phyloP scores from a whole-genome alignment of 2,797 vertebrate species.

The Mycteria americana region DNA sequence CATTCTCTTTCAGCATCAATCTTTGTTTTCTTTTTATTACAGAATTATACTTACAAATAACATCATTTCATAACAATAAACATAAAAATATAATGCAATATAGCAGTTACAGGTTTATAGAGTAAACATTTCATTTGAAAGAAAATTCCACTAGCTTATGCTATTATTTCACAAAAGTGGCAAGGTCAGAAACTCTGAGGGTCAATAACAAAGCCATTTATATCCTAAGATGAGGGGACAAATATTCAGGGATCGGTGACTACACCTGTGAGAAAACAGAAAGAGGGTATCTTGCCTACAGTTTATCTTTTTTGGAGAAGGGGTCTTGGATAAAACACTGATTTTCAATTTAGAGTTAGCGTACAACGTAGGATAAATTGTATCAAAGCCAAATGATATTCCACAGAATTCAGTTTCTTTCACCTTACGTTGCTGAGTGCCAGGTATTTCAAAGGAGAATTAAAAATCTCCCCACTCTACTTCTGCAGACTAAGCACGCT shows the following conservation, averaged over 20 bases:
- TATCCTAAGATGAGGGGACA: background rate
- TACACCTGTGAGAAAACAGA: background rate
- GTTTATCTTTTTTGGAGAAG: background rate
- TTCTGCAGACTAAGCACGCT: slow-evolving; percentile 19
- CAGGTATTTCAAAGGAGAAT: slow-evolving; percentile 9
- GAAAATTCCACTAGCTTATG: slow-evolving; percentile 36
- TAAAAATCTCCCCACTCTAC: background rate
- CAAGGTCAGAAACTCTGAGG: slow-evolving; percentile 48
- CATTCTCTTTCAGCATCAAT: slow-evolving; percentile 69
- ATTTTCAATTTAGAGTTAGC: background rate
- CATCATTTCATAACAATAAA: slow-evolving; percentile 53
- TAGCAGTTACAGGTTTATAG: slow-evolving; percentile 57
- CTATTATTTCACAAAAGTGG: slow-evolving; percentile 32
- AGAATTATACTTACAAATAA: slow-evolving; percentile 69
- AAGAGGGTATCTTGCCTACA: background rate
- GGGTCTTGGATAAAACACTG: background rate
- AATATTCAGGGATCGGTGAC: background rate
- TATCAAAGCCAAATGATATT: slow-evolving; percentile 27
- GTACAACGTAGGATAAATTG: background rate
- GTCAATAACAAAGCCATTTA: slow-evolving; percentile 25
- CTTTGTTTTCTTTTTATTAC: slow-evolving; percentile 65
- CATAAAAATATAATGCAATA: slow-evolving; percentile 58
- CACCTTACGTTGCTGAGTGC: background rate
- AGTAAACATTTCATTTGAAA: slow-evolving; percentile 64
- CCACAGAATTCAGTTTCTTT: slow-evolving; percentile 13